Conservation (phyloP, 1,140 invertebrate genomes). For the Palaemon carinicauda region DNA sequence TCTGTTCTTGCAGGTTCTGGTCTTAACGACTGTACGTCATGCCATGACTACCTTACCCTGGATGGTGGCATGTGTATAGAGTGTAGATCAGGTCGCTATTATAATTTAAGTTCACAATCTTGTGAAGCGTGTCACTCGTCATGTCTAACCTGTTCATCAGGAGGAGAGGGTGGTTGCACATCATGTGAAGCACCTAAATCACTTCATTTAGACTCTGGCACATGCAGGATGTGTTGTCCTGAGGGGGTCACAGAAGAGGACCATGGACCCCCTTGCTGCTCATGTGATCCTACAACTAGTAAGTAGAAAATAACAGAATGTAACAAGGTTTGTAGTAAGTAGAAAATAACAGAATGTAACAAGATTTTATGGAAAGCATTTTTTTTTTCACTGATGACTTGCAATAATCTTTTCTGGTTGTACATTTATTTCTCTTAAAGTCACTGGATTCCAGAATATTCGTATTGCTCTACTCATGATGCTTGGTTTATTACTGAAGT, state of each 20-base stretch:
- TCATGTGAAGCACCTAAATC: conserved; percentile 39
- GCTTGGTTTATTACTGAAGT: no score
- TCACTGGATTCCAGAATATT: no score
- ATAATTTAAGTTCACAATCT: conserved; percentile 20
- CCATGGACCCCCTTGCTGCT: not conserved
- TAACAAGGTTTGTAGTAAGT: no score
- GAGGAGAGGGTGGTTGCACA: conserved; percentile 38
- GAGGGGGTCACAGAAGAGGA: conserved; percentile 27
- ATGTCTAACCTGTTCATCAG: conserved; percentile 36
- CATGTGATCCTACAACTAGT: conserved; percentile 48
- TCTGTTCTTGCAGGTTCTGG: conserved; percentile 19
- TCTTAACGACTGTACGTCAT: conserved; percentile 38
- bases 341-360: no score
- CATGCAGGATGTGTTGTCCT: conserved; percentile 41
- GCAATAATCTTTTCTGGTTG: no score
- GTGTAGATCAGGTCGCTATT: conserved; percentile 37
- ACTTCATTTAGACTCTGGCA: conserved; percentile 33
- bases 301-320: not conserved
- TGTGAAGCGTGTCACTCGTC: conserved; percentile 24
- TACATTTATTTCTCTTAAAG: no score
- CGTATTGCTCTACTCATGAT: no score
- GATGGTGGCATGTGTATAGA: conserved; percentile 51
- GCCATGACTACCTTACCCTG: conserved; percentile 41
- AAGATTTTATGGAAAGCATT: no score
- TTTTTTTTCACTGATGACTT: no score